Evolutionary conservation across 2,888 invertebrate species (phyloP), one percentile per base, ranked within the genome.

Genomic region (Venusia cambrica): DNA sequence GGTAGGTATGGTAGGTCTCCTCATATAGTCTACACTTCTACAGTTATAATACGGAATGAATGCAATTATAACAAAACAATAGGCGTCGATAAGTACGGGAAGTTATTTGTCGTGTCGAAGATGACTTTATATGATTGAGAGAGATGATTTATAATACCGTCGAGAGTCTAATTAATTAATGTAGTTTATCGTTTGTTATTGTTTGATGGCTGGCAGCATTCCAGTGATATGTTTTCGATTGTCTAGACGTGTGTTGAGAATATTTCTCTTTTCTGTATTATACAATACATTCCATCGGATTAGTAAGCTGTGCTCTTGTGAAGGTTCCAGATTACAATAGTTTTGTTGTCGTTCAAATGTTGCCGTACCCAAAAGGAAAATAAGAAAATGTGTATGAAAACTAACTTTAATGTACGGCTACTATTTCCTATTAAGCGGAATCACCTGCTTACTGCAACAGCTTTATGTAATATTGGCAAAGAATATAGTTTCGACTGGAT

Each of bases 51-150:
- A 25, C 8, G 27, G 5, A 56, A 65, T 62, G 66, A 68, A 77
- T 78, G 62, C 58, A 71, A 73, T 78, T 75, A 73, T 73, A 73
- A 66, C 63, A 72, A 69, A 69, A 80, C 76, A 73, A 73, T 67
- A 58, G 55, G 47, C 50, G 45, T n/a, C n/a, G 60, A 68, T 67
- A 64, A 66, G 50, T 27, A 62, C 62, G 66, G 66, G 72, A 70
- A 73, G 66, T 61, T 12, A 32, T 33, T 73, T 71, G 62, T 53
- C 32, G 39, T 31, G 45, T 38, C 38, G 21, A 52, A 53, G 50
- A 60, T 55, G 52, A 48, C 68, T 57, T 58, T 61, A 62, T 54
- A 57, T 63, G 67, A 72, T 73, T 68, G 65, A 66, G 68, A 67
- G 61, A 59, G 58, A 68, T 62, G 53, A 57, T 46, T 39, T 21